phyloP scores from a whole-genome alignment of 2,888 invertebrate genomes.

The Drosophila paucipuncta region DNA sequence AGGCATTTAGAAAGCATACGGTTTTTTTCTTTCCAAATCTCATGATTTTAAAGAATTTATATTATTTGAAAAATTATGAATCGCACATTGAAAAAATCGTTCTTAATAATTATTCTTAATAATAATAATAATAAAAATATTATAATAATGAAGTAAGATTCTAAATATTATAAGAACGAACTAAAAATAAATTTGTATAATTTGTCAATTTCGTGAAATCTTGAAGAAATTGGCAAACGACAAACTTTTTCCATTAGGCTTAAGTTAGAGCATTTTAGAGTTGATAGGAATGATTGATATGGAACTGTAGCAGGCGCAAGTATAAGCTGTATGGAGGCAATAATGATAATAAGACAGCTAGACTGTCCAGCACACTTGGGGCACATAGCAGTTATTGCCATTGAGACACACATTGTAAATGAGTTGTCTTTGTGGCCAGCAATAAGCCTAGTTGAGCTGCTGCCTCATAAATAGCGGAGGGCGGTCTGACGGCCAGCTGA shows the following conservation, averaged over 20 bases:
- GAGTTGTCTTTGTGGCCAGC: conserved; percentile 55
- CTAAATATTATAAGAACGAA: background rate
- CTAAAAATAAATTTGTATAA: background rate
- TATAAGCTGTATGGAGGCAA: conserved; percentile 14
- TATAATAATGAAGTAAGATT: background rate
- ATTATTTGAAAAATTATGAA: background rate
- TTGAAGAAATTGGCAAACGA: background rate
- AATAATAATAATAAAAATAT: background rate
- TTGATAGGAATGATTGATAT: background rate
- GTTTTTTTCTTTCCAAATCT: background rate
- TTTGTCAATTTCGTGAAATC: background rate
- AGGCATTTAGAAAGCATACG: background rate
- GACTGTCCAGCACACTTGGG: conserved; percentile 12
- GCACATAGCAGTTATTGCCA: conserved; percentile 39
- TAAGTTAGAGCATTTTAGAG: background rate
- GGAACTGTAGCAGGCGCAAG: background rate
- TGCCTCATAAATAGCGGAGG: conserved; percentile 52
- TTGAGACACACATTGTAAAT: conserved; percentile 65
- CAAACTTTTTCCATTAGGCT: background rate
- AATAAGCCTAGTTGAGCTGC: conserved; percentile 46
- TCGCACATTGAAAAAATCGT: background rate
- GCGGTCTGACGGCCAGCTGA: conserved; percentile 17
- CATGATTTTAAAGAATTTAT: background rate
- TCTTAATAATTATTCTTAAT: too few species aligned
- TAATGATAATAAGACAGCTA: conserved; percentile 31